A percentile compares a stretch with the other conserved stretches of the same genome.
Conservation (phyloP, 2,113 vertebrate genomes). For the Apodemus sylvaticus region DNA sequence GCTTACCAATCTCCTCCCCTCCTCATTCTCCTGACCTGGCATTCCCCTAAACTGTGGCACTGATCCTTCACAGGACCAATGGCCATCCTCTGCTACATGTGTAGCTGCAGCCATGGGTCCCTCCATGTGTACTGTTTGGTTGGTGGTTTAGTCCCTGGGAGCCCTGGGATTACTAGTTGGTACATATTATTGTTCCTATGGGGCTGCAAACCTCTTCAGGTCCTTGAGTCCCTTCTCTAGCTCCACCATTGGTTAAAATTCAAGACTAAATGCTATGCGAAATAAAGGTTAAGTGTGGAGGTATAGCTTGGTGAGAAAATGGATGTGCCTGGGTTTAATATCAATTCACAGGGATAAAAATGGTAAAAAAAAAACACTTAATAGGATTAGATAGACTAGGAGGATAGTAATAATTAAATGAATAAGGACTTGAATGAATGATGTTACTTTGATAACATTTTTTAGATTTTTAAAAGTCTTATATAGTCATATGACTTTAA, state of each 20-base stretch:
- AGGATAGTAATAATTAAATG: neutral
- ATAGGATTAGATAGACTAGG: neutral
- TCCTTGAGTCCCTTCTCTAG: too few species aligned
- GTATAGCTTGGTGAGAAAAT: neutral
- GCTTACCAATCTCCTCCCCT: too few species aligned
- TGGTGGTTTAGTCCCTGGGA: too few species aligned
- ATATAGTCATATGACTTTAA: neutral
- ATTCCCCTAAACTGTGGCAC: too few species aligned
- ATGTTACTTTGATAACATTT: neutral
- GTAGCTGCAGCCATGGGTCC: too few species aligned
- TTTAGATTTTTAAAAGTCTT: neutral
- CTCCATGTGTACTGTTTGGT: too few species aligned
- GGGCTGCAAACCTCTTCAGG: too few species aligned
- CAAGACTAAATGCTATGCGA: neutral
- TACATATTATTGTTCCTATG: too few species aligned
- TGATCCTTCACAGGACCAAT: too few species aligned
- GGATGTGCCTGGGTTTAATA: neutral
- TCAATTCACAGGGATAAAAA: neutral
- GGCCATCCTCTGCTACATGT: too few species aligned
- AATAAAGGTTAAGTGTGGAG: neutral
- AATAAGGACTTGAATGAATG: neutral
- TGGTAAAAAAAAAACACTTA: neutral
- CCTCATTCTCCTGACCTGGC: too few species aligned
- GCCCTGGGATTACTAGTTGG: too few species aligned
- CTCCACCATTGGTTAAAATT: neutral